Evolutionary conservation across 2,797 vertebrate genomes (phyloP).

Genomic region (Somateria mollissima): DNA sequence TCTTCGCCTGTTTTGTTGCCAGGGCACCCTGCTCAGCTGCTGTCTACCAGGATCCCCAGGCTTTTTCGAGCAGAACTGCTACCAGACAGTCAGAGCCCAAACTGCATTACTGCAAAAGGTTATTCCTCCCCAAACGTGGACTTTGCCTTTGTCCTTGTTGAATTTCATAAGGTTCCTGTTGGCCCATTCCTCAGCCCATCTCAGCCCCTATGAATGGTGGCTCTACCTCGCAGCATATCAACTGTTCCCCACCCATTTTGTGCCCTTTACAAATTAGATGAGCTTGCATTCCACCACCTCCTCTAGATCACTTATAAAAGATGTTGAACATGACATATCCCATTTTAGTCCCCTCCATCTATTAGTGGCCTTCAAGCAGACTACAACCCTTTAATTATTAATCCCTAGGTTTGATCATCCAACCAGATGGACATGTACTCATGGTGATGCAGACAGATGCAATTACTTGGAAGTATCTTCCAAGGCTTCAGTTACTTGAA

Average conservation of each 20-base stretch:
- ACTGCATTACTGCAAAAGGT: background rate
- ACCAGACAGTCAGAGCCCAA: background rate
- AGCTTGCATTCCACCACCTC: background rate
- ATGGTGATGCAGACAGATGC: background rate
- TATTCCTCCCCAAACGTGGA: background rate
- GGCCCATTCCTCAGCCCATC: background rate
- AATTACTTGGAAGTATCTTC: background rate
- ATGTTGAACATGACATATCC: background rate
- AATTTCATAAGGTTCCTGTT: background rate
- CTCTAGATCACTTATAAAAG: background rate
- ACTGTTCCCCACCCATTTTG: background rate
- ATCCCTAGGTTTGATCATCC: background rate
- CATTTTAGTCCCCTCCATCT: background rate
- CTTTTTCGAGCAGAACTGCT: background rate
- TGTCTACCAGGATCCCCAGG: background rate
- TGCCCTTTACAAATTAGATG: background rate
- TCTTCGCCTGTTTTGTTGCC: background rate
- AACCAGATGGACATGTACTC: background rate
- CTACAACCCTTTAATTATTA: background rate
- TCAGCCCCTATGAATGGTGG: background rate
- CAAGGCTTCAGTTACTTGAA: background rate
- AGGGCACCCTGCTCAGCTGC: background rate
- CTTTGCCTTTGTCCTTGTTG: accelerated
- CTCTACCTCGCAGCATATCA: background rate
- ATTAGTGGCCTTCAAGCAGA: background rate